Conservation (phyloP, 2,797 vertebrate species). For the Calcarius lapponicus region DNA sequence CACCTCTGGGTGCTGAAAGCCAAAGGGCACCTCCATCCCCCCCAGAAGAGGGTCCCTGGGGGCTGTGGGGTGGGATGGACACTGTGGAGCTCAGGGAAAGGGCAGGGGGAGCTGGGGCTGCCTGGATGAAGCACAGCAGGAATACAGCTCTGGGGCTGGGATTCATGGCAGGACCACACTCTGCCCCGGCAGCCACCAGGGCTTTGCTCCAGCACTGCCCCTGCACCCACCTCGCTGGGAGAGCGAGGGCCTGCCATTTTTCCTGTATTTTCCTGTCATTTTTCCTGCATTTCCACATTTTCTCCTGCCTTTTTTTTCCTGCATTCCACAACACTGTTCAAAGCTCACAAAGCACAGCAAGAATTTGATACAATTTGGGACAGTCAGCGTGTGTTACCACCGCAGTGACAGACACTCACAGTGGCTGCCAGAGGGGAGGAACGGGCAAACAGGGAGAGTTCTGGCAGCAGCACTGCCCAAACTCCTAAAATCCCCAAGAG, state of each 20-base stretch:
- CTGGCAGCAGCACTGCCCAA: background rate
- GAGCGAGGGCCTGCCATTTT: background rate
- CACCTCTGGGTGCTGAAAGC: background rate
- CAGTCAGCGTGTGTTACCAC: accelerated
- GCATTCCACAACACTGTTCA: accelerated
- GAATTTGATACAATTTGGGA: accelerated
- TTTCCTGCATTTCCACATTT: background rate
- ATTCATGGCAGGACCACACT: background rate
- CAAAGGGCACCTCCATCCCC: accelerated
- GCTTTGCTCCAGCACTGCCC: background rate
- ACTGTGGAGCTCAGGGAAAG: background rate
- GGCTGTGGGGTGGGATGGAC: background rate
- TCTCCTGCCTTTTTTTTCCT: background rate
- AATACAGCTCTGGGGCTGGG: background rate
- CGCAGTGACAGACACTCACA: accelerated
- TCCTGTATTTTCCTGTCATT: background rate
- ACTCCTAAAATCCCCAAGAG: background rate
- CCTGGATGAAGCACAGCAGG: background rate
- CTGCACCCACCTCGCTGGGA: background rate
- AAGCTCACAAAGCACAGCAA: accelerated
- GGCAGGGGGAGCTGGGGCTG: background rate
- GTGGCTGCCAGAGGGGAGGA: accelerated
- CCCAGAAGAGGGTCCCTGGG: accelerated
- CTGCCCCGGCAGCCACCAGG: background rate
- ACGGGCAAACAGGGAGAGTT: accelerated